Base-by-base conservation (phyloP, 2,888 invertebrate genomes). In the Parnassius apollo region DNA sequence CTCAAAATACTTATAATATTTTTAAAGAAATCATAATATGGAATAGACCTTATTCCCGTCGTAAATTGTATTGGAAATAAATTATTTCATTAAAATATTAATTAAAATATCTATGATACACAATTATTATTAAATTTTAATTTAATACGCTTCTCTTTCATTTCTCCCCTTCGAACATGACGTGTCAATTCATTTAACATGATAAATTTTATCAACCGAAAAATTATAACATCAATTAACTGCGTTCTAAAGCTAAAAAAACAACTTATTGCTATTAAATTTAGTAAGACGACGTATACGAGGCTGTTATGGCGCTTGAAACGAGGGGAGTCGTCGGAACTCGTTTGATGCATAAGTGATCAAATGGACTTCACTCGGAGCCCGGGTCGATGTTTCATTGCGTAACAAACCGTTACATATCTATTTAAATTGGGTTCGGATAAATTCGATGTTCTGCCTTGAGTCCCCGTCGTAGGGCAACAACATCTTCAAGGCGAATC, bases 331-430 rank as follows among this genome's bases (percentile, higher is more conserved):
- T 68, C 74, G 83, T 81, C 83, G 82, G 83, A 82, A 81, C 85
- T 79, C 80, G 83, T 87, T 86, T 84, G 88, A 88, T 86, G 86
- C 87, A 85, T 86, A 87, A 83, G 83, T 83, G 84, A 87, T 87
- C 84, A 83, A 87, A 85, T 82, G 79, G 80, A 78, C 81, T 81
- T 72, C 76, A 75, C 75, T 71, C 62, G 68, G 75, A 72, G 68
- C 73, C 69, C 75, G 81, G 91, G 88, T 89, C 89, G 86, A 81
- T 81, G 89, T 80, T 82, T 81, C 80, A 79, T 90, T 88, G 85
- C 85, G 82, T 84, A 87, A 88, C 85, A 82, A 83, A 81, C 85
- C 84, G 85, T 88, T 88, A 85, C 83, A 83, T 85, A 81, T 78
- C 78, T 79, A 85, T 86, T 87, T 85, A 86, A 88, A 89, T 88